Conservation (phyloP, 92 coral and sea anemone species). For the Umimayanthus chanpuru region DNA sequence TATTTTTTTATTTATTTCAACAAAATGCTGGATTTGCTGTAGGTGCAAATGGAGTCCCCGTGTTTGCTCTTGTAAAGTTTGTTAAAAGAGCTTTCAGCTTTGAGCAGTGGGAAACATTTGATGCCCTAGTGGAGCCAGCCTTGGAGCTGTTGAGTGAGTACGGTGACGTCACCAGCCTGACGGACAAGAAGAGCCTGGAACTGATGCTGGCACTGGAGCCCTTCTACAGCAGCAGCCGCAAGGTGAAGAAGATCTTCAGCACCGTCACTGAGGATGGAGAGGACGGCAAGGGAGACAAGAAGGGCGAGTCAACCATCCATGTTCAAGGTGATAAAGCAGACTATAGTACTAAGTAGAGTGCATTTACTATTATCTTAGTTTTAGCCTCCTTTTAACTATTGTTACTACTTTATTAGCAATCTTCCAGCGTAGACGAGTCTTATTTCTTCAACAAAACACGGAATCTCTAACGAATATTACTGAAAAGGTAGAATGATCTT, state of each 20-base stretch:
- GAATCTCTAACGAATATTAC: no score
- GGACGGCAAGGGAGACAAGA: slow-evolving; percentile 25
- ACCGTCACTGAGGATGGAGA: slow-evolving; percentile 54
- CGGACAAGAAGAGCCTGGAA: slow-evolving; percentile 80
- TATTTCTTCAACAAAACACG: no score
- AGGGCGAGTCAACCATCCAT: slow-evolving; percentile 36
- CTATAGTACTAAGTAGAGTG: no score
- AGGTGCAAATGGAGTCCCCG: slow-evolving; percentile 90
- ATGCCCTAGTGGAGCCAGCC: slow-evolving; percentile 65
- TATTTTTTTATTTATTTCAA: no score
- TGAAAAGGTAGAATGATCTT: no score
- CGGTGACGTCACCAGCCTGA: slow-evolving; percentile 53
- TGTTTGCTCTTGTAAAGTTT: slow-evolving; percentile 85
- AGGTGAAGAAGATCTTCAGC: slow-evolving; percentile 69
- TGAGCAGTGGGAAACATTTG: slow-evolving; percentile 94
- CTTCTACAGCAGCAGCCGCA: slow-evolving; percentile 72
- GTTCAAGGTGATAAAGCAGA: slow-evolving; percentile 42
- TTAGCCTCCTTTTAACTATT: no score
- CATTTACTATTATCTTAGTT: no score
- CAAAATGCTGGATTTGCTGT: neutral
- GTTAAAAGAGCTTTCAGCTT: slow-evolving; percentile 90
- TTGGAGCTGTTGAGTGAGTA: slow-evolving; percentile 70
- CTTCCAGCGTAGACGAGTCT: no score
- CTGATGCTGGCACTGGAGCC: slow-evolving; percentile 90
- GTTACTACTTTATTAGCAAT: no score